Evolutionary conservation across 1,140 invertebrate species (phyloP), one percentile per base, ranked within the genome.

Genomic region (Paramacrobiotus metropolitanus): DNA sequence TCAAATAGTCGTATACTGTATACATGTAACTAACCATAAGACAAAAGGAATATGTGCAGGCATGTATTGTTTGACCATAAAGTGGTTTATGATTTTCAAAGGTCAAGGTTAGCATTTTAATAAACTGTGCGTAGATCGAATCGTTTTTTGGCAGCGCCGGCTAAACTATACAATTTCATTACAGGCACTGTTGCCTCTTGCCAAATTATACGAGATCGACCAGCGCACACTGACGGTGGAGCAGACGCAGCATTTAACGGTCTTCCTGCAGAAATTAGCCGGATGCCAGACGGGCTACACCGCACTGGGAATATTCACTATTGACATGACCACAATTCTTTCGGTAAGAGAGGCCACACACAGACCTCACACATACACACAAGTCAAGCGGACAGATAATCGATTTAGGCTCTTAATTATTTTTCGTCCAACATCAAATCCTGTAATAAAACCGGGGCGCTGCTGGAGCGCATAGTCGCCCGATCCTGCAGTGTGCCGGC

Each of bases 211-310:
- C 24, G 48, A 55, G 48, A 55, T 55, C 48, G 48, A 55, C 28
- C 48, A 55, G 48, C 15, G 48, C 15, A 20, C 48, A 9, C 24
- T 55, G 15, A 55, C 15, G 15, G 48, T 55, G 15, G 15, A 55
- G 48, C 15, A 55, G 28, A 55, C 24, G 15, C 48, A 55, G 48
- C 48, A 55, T 24, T 28, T 55, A 24, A 55, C 48, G 24, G 48
- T 55, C 15, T 55, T 55, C 48, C 48, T 55, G 28, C 48, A 55
- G 28, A 55, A 55, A 24, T 24, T 55, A 20, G 15, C 48, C 15
- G 24, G 24, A 9, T 55, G 48, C 48, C 48, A 55, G 48, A 55
- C 48, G 15, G 48, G 48, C 48, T 55, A 55, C 48, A 55, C 48
- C 15, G 48, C 48, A 24, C 48, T 55, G 48, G 48, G 48, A 4